Conservation (phyloP, 2,888 invertebrate genomes). For the Drosophila heteroneura region DNA sequence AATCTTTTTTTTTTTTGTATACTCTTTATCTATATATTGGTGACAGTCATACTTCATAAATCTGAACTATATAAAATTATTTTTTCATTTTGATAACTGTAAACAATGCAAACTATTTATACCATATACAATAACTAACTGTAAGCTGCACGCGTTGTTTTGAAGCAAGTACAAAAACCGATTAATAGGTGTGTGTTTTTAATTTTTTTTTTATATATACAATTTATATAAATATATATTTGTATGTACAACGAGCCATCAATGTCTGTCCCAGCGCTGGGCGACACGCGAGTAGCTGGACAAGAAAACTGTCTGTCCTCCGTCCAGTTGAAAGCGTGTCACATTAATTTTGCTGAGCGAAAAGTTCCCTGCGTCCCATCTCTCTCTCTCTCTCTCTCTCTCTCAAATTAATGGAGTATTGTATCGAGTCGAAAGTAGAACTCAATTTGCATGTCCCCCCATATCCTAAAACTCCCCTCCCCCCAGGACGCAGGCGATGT, state of each 20-base stretch:
- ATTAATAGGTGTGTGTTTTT: conserved; percentile 59
- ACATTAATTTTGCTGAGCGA: conserved; percentile 86
- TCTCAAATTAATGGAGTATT: conserved; percentile 18
- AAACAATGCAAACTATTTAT: conserved; percentile 22
- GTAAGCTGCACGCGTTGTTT: conserved; percentile 61
- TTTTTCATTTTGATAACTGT: conserved; percentile 32
- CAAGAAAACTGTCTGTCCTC: conserved; percentile 53
- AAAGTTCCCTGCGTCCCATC: conserved; percentile 84
- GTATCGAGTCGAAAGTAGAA: conserved; percentile 31
- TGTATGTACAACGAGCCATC: conserved; percentile 40
- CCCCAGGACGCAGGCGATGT: conserved; percentile 82
- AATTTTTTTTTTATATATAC: not conserved
- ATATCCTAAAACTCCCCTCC: not conserved
- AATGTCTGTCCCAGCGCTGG: conserved; percentile 84
- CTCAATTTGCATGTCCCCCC: conserved; percentile 61
- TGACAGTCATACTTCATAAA: conserved; percentile 21
- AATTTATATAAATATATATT: conserved; percentile 21
- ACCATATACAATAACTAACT: conserved; percentile 41
- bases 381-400: conserved; percentile 9
- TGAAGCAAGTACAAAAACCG: conserved; percentile 32
- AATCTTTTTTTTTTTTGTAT: not conserved
- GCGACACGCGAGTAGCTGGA: conserved; percentile 85
- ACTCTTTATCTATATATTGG: conserved; percentile 14
- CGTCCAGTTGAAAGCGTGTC: conserved; percentile 84
- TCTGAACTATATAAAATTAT: conserved; percentile 6